These are phyloP conservation scores for Polyommatus iphigenia DNA, from an alignment of 2,888 invertebrate species.

Conservation along the genomic window DNA sequence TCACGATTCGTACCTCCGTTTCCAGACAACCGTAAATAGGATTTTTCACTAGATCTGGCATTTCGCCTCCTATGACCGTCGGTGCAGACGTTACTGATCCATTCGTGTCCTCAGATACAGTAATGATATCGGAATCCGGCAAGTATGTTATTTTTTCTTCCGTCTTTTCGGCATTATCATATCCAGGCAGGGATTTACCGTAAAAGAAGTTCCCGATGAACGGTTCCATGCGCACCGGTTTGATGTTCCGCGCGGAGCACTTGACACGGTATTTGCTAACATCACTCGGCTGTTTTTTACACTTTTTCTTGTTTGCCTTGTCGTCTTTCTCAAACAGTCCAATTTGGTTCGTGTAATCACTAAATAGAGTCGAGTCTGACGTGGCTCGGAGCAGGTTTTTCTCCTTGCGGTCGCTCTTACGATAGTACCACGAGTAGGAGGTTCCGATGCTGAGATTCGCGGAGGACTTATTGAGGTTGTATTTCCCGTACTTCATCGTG, in stretches of 20 bases:
- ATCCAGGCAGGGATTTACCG: slow-evolving; percentile 70
- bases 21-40: slow-evolving; percentile 68
- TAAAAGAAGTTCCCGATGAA: slow-evolving; percentile 75
- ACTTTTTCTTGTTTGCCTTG: slow-evolving; percentile 55
- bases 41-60: slow-evolving; percentile 67
- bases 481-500: slow-evolving; percentile 79
- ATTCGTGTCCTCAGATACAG: slow-evolving; percentile 65
- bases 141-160: slow-evolving; percentile 70
- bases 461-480: slow-evolving; percentile 74
- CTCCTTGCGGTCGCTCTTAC: slow-evolving; percentile 66
- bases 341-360: slow-evolving; percentile 76
- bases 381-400: slow-evolving; percentile 61
- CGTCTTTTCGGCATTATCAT: slow-evolving; percentile 59
- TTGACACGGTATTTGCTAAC: slow-evolving; percentile 66
- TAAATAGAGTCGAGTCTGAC: slow-evolving; percentile 77
- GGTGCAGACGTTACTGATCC: slow-evolving; percentile 64
- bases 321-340: slow-evolving; percentile 66
- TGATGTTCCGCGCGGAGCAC: slow-evolving; percentile 60
- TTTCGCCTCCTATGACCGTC: slow-evolving; percentile 57
- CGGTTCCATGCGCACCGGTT: slow-evolving; percentile 70
- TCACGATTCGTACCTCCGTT: slow-evolving; percentile 55
- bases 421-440: slow-evolving; percentile 77
- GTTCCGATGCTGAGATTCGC: slow-evolving; percentile 72
- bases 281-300: slow-evolving; percentile 69
- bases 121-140: slow-evolving; percentile 69